phyloP scores from a whole-genome alignment of 2,888 invertebrate species.

The Altica lythri region DNA sequence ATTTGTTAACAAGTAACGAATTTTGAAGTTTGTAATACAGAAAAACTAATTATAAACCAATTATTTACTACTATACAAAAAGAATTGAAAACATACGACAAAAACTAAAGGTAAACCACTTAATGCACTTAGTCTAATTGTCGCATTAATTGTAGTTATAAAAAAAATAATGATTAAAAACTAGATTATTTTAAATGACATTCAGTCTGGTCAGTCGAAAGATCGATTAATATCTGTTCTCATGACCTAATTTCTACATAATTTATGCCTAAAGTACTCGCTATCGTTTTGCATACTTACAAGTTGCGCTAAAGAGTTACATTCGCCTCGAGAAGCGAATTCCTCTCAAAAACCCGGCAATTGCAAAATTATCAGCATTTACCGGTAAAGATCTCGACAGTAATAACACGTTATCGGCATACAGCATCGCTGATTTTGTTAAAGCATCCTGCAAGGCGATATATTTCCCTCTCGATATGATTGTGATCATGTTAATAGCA shows the following conservation, averaged over 20 bases:
- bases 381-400: conserved; percentile 24
- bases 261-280: conserved; percentile 27
- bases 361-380: conserved; percentile 24
- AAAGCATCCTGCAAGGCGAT: conserved; percentile 10
- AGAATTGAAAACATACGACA: no score
- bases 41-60: no score
- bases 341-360: conserved; percentile 18
- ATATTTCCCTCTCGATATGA: conserved; percentile 6
- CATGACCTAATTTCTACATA: conserved; percentile 35
- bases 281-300: conserved; percentile 16
- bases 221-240: conserved; percentile 35
- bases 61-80: no score
- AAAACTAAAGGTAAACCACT: no score
- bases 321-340: conserved; percentile 18
- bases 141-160: no score
- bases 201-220: conserved; percentile 21
- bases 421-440: conserved; percentile 13
- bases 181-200: conserved; percentile 34
- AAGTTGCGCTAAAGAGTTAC: conserved; percentile 24
- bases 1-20: no score
- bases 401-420: conserved; percentile 19
- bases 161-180: no score
- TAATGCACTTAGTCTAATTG: no score
- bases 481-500: conserved; percentile 2
- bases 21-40: no score